Evolutionary conservation across 2,888 invertebrate species (phyloP).

Genomic region (Ormyrus nitidulus): DNA sequence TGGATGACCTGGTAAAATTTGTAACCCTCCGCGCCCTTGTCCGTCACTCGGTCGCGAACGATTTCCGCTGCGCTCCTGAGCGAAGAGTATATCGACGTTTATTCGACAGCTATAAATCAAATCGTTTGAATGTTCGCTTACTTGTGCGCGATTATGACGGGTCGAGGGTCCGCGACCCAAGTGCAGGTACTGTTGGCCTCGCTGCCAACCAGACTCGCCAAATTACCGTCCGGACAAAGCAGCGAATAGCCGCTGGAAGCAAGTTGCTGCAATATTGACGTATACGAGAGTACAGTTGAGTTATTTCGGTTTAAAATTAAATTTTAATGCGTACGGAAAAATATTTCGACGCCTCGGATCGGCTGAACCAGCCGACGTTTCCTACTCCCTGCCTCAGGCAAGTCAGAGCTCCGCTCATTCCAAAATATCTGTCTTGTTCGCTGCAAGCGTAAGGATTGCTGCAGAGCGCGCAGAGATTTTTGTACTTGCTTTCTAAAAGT

Average conservation of each 20-base stretch:
- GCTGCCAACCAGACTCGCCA: slow-evolving; percentile 76
- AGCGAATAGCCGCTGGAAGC: slow-evolving; percentile 79
- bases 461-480: slow-evolving; percentile 85
- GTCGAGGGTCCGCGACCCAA: slow-evolving; percentile 90
- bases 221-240: slow-evolving; percentile 86
- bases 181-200: slow-evolving; percentile 78
- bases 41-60: slow-evolving; percentile 67
- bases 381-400: slow-evolving; percentile 88
- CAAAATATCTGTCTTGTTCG: slow-evolving; percentile 86
- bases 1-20: slow-evolving; percentile 23
- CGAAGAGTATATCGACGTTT: no score
- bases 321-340: not conserved
- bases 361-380: slow-evolving; percentile 88
- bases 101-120: not conserved
- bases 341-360: slow-evolving; percentile 1
- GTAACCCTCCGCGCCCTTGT: not conserved
- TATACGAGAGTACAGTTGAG: not conserved
- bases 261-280: slow-evolving; percentile 19
- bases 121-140: slow-evolving; percentile 63
- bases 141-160: slow-evolving; percentile 83
- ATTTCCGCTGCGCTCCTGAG: slow-evolving; percentile 24
- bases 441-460: slow-evolving; percentile 80
- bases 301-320: not conserved
- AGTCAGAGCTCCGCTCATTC: slow-evolving; percentile 86
- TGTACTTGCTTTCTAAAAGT: slow-evolving; percentile 79